A percentile compares a stretch with the other conserved stretches of the same genome.
These are phyloP conservation scores for Sylvia atricapilla DNA, from an alignment of 2,113 vertebrate species.

Conservation along the genomic window DNA sequence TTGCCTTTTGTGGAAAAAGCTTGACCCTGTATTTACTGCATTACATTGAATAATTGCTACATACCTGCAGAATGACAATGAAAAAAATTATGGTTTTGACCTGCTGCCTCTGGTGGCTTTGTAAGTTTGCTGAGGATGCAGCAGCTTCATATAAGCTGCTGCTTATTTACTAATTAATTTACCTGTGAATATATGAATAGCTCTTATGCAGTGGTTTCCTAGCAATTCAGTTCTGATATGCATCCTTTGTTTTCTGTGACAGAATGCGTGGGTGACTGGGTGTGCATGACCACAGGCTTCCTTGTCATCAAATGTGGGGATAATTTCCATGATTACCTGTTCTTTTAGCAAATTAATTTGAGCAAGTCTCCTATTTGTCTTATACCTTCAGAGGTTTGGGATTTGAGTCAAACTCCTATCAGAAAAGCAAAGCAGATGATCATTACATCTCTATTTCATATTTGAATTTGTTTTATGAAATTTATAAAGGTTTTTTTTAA, in stretches of 20 bases:
- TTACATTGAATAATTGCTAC: constrained; percentile 40
- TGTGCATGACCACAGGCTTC: constrained; percentile 22
- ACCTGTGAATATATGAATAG: constrained; percentile 9
- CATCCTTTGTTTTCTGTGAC: constrained; percentile 43
- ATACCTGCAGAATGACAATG: constrained; percentile 25
- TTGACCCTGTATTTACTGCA: constrained; percentile 4
- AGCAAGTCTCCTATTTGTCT: constrained; percentile 43
- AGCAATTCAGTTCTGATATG: constrained; percentile 11
- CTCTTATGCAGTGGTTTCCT: constrained; percentile 19
- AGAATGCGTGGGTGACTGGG: constrained; percentile 28
- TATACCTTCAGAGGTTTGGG: constrained; percentile 54
- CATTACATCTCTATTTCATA: not conserved
- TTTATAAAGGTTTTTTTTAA: not conserved
- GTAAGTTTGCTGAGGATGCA: constrained; percentile 36
- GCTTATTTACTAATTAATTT: constrained; percentile 58
- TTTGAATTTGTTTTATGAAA: not conserved
- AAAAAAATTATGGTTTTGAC: constrained; percentile 43
- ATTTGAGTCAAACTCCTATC: constrained; percentile 34
- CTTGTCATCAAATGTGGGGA: constrained; percentile 28
- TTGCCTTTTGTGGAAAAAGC: not conserved
- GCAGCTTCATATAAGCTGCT: not conserved
- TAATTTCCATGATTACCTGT: constrained; percentile 63
- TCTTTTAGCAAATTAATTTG: constrained; percentile 64
- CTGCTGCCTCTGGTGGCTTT: constrained; percentile 39
- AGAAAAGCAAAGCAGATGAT: constrained; percentile 36